A percentile compares a stretch with the other conserved stretches of the same genome.
These are phyloP conservation scores for Hippoglossus stenolepis DNA, from an alignment of 2,113 vertebrate species.

Conservation along the genomic window DNA sequence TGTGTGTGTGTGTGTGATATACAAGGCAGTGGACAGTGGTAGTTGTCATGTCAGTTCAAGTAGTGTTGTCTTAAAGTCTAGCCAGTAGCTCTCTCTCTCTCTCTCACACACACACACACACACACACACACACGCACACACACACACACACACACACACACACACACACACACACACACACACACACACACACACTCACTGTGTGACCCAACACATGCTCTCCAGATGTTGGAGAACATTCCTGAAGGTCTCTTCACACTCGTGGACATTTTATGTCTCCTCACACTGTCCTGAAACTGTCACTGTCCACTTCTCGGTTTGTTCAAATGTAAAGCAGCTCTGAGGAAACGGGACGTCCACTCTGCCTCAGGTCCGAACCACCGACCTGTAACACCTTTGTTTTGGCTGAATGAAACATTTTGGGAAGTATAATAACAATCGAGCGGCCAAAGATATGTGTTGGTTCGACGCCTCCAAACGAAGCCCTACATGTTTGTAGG, in stretches of 20 bases:
- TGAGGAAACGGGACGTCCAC: constrained; percentile 1
- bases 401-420: no score
- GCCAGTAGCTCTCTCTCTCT: constrained; percentile 39
- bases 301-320: constrained; percentile 36
- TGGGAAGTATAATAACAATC: no score
- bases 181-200: neutral
- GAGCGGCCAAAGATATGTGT: no score
- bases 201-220: constrained; percentile 65
- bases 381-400: no score
- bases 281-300: constrained; percentile 51
- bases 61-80: constrained; percentile 70
- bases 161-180: constrained; percentile 3
- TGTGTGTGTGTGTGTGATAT: constrained; percentile 58
- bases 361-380: no score
- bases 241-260: constrained; percentile 71
- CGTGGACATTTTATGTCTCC: constrained; percentile 53
- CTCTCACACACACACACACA: neutral
- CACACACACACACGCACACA: neutral
- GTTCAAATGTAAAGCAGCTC: constrained; percentile 29
- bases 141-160: constrained; percentile 10
- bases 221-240: constrained; percentile 75
- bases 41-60: constrained; percentile 59
- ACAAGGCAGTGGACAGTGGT: constrained; percentile 53
- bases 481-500: no score
- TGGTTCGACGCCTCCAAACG: no score